Conservation (phyloP, 2,888 invertebrate species). For the Lamellibrachia columna region DNA sequence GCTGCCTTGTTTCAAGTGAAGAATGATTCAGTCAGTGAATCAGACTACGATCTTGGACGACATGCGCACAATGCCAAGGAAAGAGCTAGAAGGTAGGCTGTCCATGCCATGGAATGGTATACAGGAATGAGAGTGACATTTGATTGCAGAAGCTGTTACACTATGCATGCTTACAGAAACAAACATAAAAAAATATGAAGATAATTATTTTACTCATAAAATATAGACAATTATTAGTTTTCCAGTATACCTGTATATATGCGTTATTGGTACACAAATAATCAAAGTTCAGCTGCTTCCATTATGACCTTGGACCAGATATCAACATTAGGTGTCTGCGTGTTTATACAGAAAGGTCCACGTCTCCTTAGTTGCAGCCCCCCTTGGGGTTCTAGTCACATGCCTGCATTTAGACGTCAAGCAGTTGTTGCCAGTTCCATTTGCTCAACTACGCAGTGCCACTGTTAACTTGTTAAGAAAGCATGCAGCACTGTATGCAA, state of each 20-base stretch:
- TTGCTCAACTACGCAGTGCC: too few relatives aligned
- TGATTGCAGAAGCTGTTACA: neutral
- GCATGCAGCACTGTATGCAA: neutral
- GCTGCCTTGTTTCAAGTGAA: constrained; percentile 21
- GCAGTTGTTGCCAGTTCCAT: too few relatives aligned
- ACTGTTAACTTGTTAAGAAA: neutral
- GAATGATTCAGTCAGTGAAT: constrained; percentile 19
- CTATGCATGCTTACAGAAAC: neutral
- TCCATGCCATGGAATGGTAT: neutral
- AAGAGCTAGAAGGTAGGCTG: constrained; percentile 50
- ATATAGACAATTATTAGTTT: too few relatives aligned
- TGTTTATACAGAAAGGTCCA: neutral
- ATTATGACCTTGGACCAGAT: too few relatives aligned
- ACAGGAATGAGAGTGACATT: neutral
- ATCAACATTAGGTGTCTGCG: neutral
- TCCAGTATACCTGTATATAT: too few relatives aligned
- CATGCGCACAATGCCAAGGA: constrained; percentile 58
- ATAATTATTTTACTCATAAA: too few relatives aligned
- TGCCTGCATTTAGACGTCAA: too few relatives aligned
- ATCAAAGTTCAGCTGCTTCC: too few relatives aligned
- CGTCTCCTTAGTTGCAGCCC: neutral
- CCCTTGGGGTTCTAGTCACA: too few relatives aligned
- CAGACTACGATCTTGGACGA: constrained; percentile 36
- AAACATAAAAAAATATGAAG: neutral
- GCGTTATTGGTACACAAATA: too few relatives aligned